Base-by-base conservation (phyloP, 2,797 vertebrate genomes). In the Rhinatrema bivittatum region DNA sequence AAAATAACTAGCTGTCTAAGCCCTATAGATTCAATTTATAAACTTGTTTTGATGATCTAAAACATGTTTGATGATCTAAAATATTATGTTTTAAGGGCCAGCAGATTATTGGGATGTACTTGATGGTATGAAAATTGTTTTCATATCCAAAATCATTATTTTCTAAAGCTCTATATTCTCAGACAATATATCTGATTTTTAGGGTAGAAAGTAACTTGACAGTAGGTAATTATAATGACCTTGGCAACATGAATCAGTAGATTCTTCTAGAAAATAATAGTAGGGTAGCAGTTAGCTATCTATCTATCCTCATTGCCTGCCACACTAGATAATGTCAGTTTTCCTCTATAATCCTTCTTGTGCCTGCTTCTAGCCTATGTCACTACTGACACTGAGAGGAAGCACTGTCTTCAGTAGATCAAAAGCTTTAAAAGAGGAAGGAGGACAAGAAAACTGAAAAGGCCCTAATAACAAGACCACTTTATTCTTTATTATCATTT, bases 251-350 rank as follows among this genome's bases (percentile, higher is more conserved):
- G 4, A 35, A 10, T 32, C 22, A 39, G n/a, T 16, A 30, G 39
- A 36, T 24, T 40, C 4, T 32, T 26, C 31, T 1, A 25, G 12
- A 47, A 39, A 39, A 3, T 17, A 20, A 13, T 20, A 28, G 26
- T 20, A 39, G 0, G 0, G 8, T 26, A 37, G 3, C 16, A 31
- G 15, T 10, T 15, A 35, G 32, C 29, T 50, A 36, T 36, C 29
- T 50, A 36, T 36, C 1, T 5, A 13, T 34, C 36, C 4, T 29
- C 47, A 4, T 29, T 15, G 21, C 20, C 19, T n/a, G 20, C 38
- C 36, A 14, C 21, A 65, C 46, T 51, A 12, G 19, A 46, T 39
- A 20, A 5, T 16, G n/a, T 25, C 40, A 16, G 26, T 19, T 46
- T 28, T 24, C n/a, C n/a, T n/a, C n/a, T n/a, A n/a, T n/a, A n/a